phyloP scores from a whole-genome alignment of 2,888 invertebrate species.

The Pycnomerus fuliginosus region DNA sequence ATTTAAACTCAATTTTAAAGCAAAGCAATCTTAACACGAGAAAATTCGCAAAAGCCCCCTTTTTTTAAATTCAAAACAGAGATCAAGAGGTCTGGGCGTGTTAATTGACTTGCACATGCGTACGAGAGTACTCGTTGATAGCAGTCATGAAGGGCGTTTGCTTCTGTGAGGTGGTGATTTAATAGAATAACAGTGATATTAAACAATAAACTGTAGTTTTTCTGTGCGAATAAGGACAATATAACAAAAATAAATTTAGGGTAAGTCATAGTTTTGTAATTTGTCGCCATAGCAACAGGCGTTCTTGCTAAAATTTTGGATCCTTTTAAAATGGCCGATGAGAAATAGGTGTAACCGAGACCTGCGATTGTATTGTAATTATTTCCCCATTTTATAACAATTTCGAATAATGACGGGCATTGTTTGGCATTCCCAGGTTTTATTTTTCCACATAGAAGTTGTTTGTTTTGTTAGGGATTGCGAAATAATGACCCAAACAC shows the following conservation, averaged over 20 bases:
- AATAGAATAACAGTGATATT: constrained; percentile 29
- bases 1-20: too few relatives aligned
- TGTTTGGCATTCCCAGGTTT: too few relatives aligned
- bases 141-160: constrained; percentile 47
- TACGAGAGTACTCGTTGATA: constrained; percentile 27
- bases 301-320: constrained; percentile 5
- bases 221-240: constrained; percentile 8
- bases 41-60: too few relatives aligned
- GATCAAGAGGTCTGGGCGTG: constrained; percentile 21
- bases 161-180: constrained; percentile 36
- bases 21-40: too few relatives aligned
- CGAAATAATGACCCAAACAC: too few relatives aligned
- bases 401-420: too few relatives aligned
- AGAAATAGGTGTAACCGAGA: constrained; percentile 28
- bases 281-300: neutral
- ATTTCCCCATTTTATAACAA: too few relatives aligned
- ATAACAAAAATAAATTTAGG: constrained; percentile 3
- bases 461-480: too few relatives aligned
- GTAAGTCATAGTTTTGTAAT: constrained; percentile 13
- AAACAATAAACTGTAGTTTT: constrained; percentile 26
- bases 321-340: constrained; percentile 27
- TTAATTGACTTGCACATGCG: constrained; percentile 25
- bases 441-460: too few relatives aligned
- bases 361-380: too few relatives aligned
- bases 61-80: too few relatives aligned